A percentile compares a stretch with the other conserved stretches of the same genome.
These are phyloP conservation scores for Cyphomyrmex costatus DNA, from an alignment of 1,140 invertebrate genomes.

Conservation along the genomic window DNA sequence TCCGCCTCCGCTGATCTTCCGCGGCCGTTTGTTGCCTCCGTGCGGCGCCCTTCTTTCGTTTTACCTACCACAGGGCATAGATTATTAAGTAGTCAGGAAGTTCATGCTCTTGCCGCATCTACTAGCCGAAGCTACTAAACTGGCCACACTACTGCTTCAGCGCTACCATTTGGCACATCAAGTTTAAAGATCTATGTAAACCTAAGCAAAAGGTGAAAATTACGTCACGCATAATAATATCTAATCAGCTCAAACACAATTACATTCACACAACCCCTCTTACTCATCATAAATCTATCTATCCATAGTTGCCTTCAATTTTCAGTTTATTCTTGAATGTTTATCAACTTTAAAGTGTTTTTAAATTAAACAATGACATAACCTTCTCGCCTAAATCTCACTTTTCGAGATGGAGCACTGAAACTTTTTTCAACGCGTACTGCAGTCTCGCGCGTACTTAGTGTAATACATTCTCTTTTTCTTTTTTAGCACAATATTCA, in stretches of 20 bases:
- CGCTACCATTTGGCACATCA: conserved; percentile 45
- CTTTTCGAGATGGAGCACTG: background rate
- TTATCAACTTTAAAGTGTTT: background rate
- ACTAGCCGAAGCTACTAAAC: conserved; percentile 71
- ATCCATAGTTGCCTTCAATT: background rate
- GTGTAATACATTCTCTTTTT: background rate
- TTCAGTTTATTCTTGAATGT: background rate
- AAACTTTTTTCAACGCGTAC: background rate
- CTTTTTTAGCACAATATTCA: background rate
- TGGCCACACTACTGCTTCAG: conserved; percentile 52
- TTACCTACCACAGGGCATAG: conserved; percentile 85
- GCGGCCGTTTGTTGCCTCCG: conserved; percentile 84
- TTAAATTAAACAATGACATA: background rate
- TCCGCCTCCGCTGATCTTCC: conserved; percentile 83
- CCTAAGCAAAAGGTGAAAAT: conserved; percentile 9
- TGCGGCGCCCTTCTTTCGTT: conserved; percentile 86
- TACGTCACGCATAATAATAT: conserved; percentile 3
- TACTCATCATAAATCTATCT: no score
- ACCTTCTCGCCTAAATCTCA: no score
- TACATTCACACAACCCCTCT: background rate
- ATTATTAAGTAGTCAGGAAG: conserved; percentile 85
- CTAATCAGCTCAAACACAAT: background rate
- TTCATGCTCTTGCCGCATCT: conserved; percentile 82
- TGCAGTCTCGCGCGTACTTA: background rate
- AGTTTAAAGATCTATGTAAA: conserved; percentile 13